phyloP scores from a whole-genome alignment of 2,113 vertebrate species.

The Eclectus roratus region DNA sequence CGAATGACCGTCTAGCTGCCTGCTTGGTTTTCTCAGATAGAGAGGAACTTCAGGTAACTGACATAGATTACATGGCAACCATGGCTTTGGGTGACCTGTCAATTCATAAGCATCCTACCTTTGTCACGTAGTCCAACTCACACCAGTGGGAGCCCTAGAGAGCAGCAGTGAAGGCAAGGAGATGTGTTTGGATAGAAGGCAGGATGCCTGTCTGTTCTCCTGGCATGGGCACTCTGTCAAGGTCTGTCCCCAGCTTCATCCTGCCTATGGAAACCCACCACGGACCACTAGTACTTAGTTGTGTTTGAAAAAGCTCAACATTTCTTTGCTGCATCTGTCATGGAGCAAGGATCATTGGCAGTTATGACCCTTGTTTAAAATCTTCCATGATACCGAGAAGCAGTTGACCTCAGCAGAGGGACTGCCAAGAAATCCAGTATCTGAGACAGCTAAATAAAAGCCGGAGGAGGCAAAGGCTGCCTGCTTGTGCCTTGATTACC shows the following conservation, averaged over 20 bases:
- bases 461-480: background rate
- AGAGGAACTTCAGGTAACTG: background rate
- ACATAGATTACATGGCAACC: background rate
- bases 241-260: background rate
- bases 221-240: background rate
- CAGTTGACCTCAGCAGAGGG: background rate
- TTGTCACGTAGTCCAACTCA: rapidly evolving
- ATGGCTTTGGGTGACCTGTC: background rate
- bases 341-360: background rate
- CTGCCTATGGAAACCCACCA: background rate
- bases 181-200: background rate
- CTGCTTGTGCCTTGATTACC: background rate
- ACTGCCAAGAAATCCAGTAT: background rate
- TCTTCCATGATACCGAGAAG: background rate
- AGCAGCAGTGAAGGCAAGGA: background rate
- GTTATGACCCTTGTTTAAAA: background rate
- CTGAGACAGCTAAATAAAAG: background rate
- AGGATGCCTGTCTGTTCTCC: background rate
- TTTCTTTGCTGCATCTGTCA: background rate
- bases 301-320: background rate
- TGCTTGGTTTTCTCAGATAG: background rate
- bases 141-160: background rate
- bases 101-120: background rate
- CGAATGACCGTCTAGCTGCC: background rate
- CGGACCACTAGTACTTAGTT: background rate